Evolutionary conservation across 2,113 vertebrate species (phyloP), one percentile per base, ranked within the genome.

Genomic region (Boulengeromyrus knoepffleri): DNA sequence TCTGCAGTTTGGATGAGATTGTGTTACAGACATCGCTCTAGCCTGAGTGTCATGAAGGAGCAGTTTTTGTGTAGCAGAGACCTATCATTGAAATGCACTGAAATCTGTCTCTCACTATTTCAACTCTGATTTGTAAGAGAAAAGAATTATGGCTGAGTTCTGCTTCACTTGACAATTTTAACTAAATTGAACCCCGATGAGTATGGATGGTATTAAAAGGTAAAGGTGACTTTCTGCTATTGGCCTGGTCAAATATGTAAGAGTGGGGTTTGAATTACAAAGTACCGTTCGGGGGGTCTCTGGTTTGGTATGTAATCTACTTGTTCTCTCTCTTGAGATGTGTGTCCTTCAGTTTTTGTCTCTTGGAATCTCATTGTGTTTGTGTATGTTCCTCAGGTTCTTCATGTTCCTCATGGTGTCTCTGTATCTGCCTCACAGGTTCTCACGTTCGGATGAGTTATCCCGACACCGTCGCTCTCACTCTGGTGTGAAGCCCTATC

Each of bases 401-500:
- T 53, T 13, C 4, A 46, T 24, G 12, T 21, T 45, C 24, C 24
- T 88, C 24, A 12, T 49, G n/a, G 17, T 84, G 13, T 91, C 88
- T 92, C 88, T 90, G 31, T 6, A 87, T 88, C n/a, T 9, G 21
- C 52, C 89, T 90, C 83, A 12, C 95, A 99, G 99, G 96, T 99
- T 99, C 93, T 99, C 98, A 3, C 95, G 99, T 90, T 99, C 99
- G 0, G 99, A 99, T 0, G 99, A 99, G 94, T 95, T 99, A 89
- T 99, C 99, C 66, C 96, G 99, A 91, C 98, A 99, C 94, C 94
- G 98, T 24, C 98, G 99, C 56, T 99, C 99, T 21, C 99, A 99
- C 94, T 99, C 98, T 0, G 99, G 99, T 70, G 97, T 99, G 92
- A 99, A 99, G 92, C 99, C 99, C 0, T 99, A 99, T 93, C 98